Evolutionary conservation across 2,888 invertebrate genomes (phyloP).

Genomic region (Oxytorus armatus): DNA sequence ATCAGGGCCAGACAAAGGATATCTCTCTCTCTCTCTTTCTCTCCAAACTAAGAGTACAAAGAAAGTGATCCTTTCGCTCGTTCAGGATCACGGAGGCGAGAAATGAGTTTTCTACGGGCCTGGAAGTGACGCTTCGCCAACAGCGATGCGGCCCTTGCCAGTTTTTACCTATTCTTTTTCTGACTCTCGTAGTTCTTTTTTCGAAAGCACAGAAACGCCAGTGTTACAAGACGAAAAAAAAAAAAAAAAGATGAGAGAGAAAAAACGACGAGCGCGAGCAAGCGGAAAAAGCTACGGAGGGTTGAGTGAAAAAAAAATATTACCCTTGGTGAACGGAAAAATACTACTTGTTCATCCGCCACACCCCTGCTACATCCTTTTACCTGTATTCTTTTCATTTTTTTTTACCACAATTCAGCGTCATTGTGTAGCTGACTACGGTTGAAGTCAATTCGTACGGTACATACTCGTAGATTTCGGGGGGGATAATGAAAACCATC

Average conservation of each 20-base stretch:
- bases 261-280: background rate
- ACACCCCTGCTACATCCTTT: constrained; percentile 8
- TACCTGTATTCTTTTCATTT: background rate
- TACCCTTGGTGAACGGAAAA: constrained; percentile 37
- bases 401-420: constrained; percentile 11
- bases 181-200: constrained; percentile 24
- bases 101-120: constrained; percentile 63
- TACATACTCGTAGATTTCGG: constrained; percentile 18
- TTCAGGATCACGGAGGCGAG: constrained; percentile 60
- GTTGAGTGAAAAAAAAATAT: constrained; percentile 35
- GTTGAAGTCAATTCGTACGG: constrained; percentile 36
- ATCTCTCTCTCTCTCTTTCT: constrained; percentile 2
- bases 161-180: background rate
- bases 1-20: constrained; percentile 56
- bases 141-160: constrained; percentile 12
- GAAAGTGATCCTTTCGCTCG: constrained; percentile 51
- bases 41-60: constrained; percentile 44
- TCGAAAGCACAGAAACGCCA: constrained; percentile 30
- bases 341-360: constrained; percentile 2
- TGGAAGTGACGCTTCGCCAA: constrained; percentile 51
- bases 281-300: background rate
- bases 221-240: constrained; percentile 40
- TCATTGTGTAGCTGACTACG: constrained; percentile 32
- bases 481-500: background rate
- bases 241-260: constrained; percentile 18